These are phyloP conservation scores for Meghimatium bilineatum DNA, from an alignment of 2,888 invertebrate genomes.

Conservation along the genomic window DNA sequence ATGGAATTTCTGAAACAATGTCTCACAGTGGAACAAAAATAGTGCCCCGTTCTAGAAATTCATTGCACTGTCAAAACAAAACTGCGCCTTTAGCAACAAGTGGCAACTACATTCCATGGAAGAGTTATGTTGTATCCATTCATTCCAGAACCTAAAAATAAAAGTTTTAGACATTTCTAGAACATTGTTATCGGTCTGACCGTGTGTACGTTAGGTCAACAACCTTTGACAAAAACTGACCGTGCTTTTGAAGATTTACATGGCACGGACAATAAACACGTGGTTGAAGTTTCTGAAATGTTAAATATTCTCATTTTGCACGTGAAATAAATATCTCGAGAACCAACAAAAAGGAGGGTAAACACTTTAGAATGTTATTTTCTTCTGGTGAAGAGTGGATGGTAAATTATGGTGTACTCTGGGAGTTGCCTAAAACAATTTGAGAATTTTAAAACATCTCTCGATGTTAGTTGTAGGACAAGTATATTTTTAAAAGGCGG, in stretches of 20 bases:
- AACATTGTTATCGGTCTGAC: background rate
- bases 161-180: background rate
- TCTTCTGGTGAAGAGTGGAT: background rate
- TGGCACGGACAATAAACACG: background rate
- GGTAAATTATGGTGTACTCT: background rate
- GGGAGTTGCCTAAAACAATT: no score
- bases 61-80: conserved; percentile 6
- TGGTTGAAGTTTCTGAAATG: background rate
- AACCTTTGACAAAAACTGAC: background rate
- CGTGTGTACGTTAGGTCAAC: background rate
- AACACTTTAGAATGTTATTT: no score
- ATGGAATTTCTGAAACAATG: background rate
- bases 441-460: no score
- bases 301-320: background rate
- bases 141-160: background rate
- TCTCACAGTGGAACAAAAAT: conserved; percentile 3
- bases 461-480: no score
- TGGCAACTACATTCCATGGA: background rate
- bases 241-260: background rate
- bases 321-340: background rate
- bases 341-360: background rate
- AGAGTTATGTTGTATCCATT: background rate
- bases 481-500: no score
- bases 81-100: conserved; percentile 19
- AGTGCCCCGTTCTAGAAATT: conserved; percentile 16